phyloP scores from a whole-genome alignment of 1,140 invertebrate species.

The Mycetomoellerius zeteki region DNA sequence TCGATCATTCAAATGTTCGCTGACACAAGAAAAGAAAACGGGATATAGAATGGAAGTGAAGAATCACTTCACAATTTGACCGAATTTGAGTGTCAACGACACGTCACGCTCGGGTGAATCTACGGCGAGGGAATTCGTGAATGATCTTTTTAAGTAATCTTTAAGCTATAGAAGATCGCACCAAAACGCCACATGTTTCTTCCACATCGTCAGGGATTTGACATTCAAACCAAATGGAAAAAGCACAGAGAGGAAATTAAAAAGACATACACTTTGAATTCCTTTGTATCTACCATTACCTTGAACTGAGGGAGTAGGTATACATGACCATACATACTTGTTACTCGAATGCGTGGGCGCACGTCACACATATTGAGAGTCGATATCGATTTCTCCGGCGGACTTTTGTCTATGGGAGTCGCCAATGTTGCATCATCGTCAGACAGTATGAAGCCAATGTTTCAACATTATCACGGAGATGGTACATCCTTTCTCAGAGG shows the following conservation, averaged over 20 bases:
- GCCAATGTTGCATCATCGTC: conserved; percentile 59
- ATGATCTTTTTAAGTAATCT: not conserved
- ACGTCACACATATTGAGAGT: conserved; percentile 40
- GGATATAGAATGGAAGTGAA: conserved; percentile 51
- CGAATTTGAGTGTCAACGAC: conserved; percentile 67
- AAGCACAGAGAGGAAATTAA: conserved; percentile 33
- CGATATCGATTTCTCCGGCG: conserved; percentile 50
- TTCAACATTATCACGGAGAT: conserved; percentile 54
- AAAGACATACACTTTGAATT: conserved; percentile 2
- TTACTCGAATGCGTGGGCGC: conserved; percentile 42
- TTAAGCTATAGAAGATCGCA: not conserved
- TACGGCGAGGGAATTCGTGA: not conserved
- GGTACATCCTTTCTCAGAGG: conserved; percentile 57
- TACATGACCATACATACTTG: conserved; percentile 24
- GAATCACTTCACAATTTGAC: conserved; percentile 66
- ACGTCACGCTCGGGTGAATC: conserved; percentile 45
- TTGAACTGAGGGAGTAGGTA: conserved; percentile 17
- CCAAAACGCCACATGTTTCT: conserved; percentile 23
- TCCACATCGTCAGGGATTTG: not conserved
- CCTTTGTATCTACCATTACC: conserved; percentile 13
- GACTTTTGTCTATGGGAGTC: conserved; percentile 31
- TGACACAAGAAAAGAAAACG: conserved; percentile 18
- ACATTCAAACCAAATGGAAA: conserved; percentile 24
- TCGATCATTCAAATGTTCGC: too few species aligned
- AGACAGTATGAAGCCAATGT: conserved; percentile 59